A percentile compares a stretch with the other conserved stretches of the same genome.
Evolutionary conservation across 2,888 invertebrate species (phyloP).

Genomic region (Cantharis rustica): DNA sequence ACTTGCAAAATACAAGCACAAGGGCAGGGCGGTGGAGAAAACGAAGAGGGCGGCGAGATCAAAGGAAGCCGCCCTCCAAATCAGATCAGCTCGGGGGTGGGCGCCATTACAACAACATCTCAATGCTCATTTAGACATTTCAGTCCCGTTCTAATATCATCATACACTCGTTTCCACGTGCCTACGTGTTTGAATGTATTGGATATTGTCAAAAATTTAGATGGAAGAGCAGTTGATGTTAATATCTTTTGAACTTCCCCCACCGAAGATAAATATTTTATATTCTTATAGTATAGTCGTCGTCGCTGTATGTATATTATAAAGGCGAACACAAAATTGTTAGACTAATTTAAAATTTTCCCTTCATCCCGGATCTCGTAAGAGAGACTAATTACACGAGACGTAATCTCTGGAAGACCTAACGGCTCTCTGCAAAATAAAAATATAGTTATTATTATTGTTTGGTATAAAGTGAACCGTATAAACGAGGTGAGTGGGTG

Average conservation of each 20-base stretch:
- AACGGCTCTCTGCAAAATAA: not conserved
- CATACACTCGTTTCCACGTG: conserved; percentile 13
- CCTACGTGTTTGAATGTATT: conserved; percentile 1
- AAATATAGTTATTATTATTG: conserved; percentile 20
- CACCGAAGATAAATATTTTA: not conserved
- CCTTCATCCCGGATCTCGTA: not conserved
- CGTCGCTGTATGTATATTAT: not conserved
- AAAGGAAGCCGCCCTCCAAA: conserved; percentile 55
- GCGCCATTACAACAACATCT: conserved; percentile 37
- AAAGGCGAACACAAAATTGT: not conserved
- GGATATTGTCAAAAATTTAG: conserved; percentile 4
- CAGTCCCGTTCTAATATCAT: conserved; percentile 28
- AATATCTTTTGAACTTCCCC: conserved; percentile 1
- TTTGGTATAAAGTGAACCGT: conserved; percentile 30
- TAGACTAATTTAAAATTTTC: not conserved
- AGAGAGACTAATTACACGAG: not conserved
- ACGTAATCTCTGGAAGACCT: not conserved
- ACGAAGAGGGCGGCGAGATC: conserved; percentile 64
- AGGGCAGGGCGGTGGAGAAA: conserved; percentile 46
- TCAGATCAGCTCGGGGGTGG: conserved; percentile 38
- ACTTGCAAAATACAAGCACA: conserved; percentile 54
- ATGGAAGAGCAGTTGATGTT: not conserved
- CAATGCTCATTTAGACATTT: conserved; percentile 34
- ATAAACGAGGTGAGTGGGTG: conserved; percentile 35
- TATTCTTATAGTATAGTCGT: not conserved